Base-by-base conservation (phyloP, 1,140 invertebrate genomes). In the Drosophila novamexicana region DNA sequence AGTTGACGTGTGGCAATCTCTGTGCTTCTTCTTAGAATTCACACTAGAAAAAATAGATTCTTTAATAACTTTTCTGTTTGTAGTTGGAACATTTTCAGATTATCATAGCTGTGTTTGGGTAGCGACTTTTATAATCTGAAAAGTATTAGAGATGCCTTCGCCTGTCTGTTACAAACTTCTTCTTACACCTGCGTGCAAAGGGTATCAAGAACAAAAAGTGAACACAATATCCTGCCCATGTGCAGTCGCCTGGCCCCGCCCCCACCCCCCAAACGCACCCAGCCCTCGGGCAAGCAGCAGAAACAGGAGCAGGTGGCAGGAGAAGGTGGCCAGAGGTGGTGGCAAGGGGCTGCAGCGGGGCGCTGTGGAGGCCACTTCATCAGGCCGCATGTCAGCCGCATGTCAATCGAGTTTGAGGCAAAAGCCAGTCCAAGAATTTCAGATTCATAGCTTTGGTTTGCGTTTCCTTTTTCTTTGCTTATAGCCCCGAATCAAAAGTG, bases 381-480 rank as follows among this genome's bases (percentile, higher is more conserved):
- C 61, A 59, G 64, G 58, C 39, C 82, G 82, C 82, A 79, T 81
- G 82, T 86, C 82, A 86, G 58, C 39, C 82, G 82, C 82, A 79
- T 81, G 82, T 86, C 82, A 86, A 77, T 81, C 62, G 68, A 86
- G 78, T 72, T 75, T 50, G 65, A 82, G 68, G 72, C 65, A 85
- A 79, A 70, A 75, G 75, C 53, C 42, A 62, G 44, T 49, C 66
- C 65, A 79, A 81, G 75, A 82, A 88, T 88, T 88, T 88, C 82
- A 82, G 83, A 86, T 86, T 86, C 82, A 88, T 82, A 76, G 76
- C 79, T 65, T 61, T 82, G 82, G 44, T 29, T 29, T 29, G 22
- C 22, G 22, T 29, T 29, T 29, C 22, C 22, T 73, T 85, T 61
- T 50, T 74, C 9, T 36, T 52, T 36, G 18, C 6, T 1, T n/a